Evolutionary conservation across 2,797 vertebrate genomes (phyloP), one percentile per base, ranked within the genome.

Genomic region (Babyrousa celebensis): DNA sequence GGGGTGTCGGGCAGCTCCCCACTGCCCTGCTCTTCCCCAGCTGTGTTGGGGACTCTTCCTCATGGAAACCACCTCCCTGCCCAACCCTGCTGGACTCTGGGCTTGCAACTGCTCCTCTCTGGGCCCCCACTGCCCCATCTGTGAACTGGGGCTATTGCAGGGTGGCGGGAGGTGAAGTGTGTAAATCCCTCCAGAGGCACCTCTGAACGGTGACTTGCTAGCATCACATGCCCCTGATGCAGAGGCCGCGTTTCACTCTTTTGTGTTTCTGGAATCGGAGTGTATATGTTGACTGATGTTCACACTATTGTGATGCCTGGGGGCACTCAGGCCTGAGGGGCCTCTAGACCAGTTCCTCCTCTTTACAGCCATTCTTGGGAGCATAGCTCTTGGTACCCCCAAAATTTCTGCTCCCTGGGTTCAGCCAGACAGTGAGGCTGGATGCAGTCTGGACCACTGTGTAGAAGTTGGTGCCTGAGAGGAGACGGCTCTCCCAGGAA

Each of bases 231-330:
- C 65, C 67, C 70, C 23, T 12, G 32, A 63, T 4, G 12, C 12
- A 18, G 70, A 84, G 48, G 23, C n/a, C 1, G 1, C 4, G 10
- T 21, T 83, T 40, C 6, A 6, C 25, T 12, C 0, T 0, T 40
- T 25, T 0, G 9, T 23, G 40, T 32, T 87, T 71, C 77, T 65
- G 56, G 43, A 70, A 29, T n/a, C 29, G 10, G 72, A 77, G 20
- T 0, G 15, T 0, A 7, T 29, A 85, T 15, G 27, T 29, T 3
- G 0, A 29, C 84, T 14, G 40, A 17, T 0, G 8, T 7, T 12
- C 65, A 2, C 11, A 4, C 32, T 6, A 15, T 23, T 5, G 17
- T 6, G 89, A 58, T 21, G 32, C 56, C 10, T 17, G 40, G 40
- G 43, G 91, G 1, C 60, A 48, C 5, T 48, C 43, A 48, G 43